Base-by-base conservation (phyloP, 2,113 vertebrate genomes). In the Hemiprocne comata region DNA sequence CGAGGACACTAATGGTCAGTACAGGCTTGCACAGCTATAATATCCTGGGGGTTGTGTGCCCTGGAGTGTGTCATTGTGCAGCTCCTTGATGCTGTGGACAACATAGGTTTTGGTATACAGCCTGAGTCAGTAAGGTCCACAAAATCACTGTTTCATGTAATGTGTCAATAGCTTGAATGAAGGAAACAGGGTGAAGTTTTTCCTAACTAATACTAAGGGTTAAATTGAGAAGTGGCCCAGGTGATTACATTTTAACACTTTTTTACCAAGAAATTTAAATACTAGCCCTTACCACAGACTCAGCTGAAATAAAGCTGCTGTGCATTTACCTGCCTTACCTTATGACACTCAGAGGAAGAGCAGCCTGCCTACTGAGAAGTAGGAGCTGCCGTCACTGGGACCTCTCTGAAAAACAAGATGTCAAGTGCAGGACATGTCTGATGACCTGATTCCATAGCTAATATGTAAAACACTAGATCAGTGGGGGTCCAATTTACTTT, bases 51-150 rank as follows among this genome's bases (percentile, higher is more conserved):
- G 44, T 17, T 65, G 13, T 12, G 20, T 40, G 64, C 21, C 57
- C 31, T 26, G 36, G 26, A 26, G 9, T 60, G 20, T 23, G 28
- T 34, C 46, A 12, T 3, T 53, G 29, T 40, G 72, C 29, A 54
- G 65, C 58, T 74, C 33, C 38, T 70, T 29, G 9, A 4, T 65
- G 4, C 38, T 28, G 28, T 61, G 61, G 24, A 11, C 9, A 0
- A 11, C 9, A 0, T 13, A 16, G 17, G 1, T 1, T 65, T 70
- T 44, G 12, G 2, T 53, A 7, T 25, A 26, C 11, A 44, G 14
- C 11, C 58, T 18, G 13, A 64, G n/a, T 38, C 53, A 70, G 13
- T 48, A 26, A 11, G 15, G 23, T 61, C 46, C 29, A 17, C 19
- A 16, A 25, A 85, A 66, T 16, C 38, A 25, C 36, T 66, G 0